phyloP scores from a whole-genome alignment of 2,888 invertebrate species.

The Melanargia galathea region DNA sequence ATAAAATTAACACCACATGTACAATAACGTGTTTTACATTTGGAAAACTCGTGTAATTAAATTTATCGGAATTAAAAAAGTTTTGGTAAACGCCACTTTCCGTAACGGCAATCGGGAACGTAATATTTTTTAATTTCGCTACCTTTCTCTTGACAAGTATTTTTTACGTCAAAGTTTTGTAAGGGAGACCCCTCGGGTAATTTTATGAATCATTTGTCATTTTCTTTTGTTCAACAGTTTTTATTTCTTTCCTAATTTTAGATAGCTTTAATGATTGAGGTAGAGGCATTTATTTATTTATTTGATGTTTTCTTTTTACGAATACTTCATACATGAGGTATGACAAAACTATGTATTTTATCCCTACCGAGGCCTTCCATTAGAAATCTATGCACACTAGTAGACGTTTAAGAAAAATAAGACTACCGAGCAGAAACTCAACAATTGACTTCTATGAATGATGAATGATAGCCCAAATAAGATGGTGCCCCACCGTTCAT shows the following conservation, averaged over 20 bases:
- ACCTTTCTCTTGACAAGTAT: slow-evolving; percentile 18
- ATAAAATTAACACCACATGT: slow-evolving; percentile 13
- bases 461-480: too few species aligned
- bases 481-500: too few species aligned
- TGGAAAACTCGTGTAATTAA: slow-evolving; percentile 36
- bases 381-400: too few species aligned
- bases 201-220: slow-evolving; percentile 19
- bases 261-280: neutral
- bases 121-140: slow-evolving; percentile 40
- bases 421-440: too few species aligned
- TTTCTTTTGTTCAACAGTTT: slow-evolving; percentile 20
- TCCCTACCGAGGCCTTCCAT: too few species aligned
- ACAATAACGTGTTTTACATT: slow-evolving; percentile 1
- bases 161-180: slow-evolving; percentile 9
- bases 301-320: neutral
- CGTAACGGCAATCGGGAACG: slow-evolving; percentile 42
- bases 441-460: too few species aligned
- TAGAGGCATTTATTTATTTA: neutral
- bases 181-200: slow-evolving; percentile 6
- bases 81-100: slow-evolving; percentile 42
- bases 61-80: slow-evolving; percentile 47
- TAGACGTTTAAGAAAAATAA: too few species aligned
- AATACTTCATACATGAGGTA: too few species aligned
- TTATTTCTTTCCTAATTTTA: neutral
- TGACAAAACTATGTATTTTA: too few species aligned